A percentile compares a stretch with the other conserved stretches of the same genome.
These are phyloP conservation scores for Atta texana DNA, from an alignment of 1,140 invertebrate genomes.

Conservation along the genomic window DNA sequence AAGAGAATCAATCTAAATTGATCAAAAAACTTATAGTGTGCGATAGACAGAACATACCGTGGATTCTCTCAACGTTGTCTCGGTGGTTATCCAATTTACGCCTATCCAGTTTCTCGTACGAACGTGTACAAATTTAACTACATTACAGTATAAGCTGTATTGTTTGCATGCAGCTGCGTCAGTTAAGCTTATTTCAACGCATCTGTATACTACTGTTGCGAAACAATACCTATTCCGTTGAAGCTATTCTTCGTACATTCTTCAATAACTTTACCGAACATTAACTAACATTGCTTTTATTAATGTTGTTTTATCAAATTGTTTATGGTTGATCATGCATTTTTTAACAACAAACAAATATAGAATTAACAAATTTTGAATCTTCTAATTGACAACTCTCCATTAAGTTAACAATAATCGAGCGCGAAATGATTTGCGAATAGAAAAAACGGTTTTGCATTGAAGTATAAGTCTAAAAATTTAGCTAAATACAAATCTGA, in stretches of 20 bases:
- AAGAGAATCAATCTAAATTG: not conserved
- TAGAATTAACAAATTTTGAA: not conserved
- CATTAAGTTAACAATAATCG: not conserved
- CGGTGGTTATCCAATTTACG: constrained; percentile 49
- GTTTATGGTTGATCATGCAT: not conserved
- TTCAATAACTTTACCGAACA: not conserved
- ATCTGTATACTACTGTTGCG: constrained; percentile 15
- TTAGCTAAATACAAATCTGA: no score
- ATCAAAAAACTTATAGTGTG: not conserved
- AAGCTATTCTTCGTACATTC: not conserved
- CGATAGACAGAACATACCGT: not conserved
- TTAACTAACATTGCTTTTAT: not conserved
- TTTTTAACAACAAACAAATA: not conserved
- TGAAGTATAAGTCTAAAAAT: no score
- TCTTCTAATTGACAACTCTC: not conserved
- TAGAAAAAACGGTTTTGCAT: no score
- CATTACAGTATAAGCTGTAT: constrained; percentile 47
- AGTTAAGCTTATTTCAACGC: constrained; percentile 51
- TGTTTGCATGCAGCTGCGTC: constrained; percentile 37
- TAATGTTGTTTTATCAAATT: no score
- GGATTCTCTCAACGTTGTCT: constrained; percentile 24
- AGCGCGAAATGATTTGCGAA: not conserved
- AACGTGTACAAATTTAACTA: constrained; percentile 52
- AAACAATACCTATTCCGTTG: constrained; percentile 6
- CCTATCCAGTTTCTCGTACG: constrained; percentile 44